These are phyloP conservation scores for Phrynosoma platyrhinos DNA, from an alignment of 2,113 vertebrate genomes.

Conservation along the genomic window DNA sequence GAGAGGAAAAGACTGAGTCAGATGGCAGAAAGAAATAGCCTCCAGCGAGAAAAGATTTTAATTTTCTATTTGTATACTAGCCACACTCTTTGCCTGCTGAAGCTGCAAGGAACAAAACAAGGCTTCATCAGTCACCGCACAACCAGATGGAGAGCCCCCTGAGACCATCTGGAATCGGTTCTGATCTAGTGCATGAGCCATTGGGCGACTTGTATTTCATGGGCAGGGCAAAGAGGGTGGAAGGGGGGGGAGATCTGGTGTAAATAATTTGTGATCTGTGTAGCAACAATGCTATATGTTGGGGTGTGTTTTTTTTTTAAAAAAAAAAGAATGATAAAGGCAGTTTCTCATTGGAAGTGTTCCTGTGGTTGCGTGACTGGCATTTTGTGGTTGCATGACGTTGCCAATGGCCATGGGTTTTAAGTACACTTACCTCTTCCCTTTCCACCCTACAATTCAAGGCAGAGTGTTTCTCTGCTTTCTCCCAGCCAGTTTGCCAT, in stretches of 20 bases:
- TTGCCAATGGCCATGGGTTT: neutral
- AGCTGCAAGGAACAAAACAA: no score
- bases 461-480: neutral
- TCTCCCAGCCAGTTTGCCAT: neutral
- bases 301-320: neutral
- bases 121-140: no score
- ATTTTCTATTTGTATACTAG: neutral
- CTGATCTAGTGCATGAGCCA: neutral
- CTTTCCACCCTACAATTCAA: neutral
- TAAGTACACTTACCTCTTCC: neutral
- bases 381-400: neutral
- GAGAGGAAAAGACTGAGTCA: neutral
- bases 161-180: neutral
- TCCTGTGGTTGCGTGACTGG: neutral
- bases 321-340: constrained; percentile 7
- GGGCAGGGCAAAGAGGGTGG: neutral
- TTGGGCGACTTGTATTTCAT: neutral
- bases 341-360: neutral
- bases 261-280: constrained; percentile 31
- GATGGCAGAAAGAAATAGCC: neutral
- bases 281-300: neutral
- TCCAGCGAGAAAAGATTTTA: neutral
- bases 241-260: neutral
- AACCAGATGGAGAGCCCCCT: no score
- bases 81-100: neutral